Conservation (phyloP, 2,888 invertebrate genomes). For the Lycia hirtaria region DNA sequence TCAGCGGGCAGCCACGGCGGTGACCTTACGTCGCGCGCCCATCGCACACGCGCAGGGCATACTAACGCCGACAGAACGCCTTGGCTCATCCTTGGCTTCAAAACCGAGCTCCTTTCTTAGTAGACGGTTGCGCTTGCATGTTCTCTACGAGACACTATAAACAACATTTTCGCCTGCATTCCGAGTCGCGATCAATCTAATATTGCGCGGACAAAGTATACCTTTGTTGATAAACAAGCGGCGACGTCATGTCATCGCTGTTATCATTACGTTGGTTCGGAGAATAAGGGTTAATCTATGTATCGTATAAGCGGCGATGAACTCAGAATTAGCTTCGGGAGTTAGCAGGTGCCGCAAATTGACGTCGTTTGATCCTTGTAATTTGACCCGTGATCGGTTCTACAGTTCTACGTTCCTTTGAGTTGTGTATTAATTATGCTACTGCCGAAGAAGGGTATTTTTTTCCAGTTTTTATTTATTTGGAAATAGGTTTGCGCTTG, state of each 20-base stretch:
- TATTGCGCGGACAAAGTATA: slow-evolving; percentile 13
- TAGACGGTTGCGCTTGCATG: slow-evolving; percentile 71
- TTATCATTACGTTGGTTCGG: slow-evolving; percentile 31
- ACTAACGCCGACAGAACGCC: slow-evolving; percentile 80
- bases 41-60: slow-evolving; percentile 77
- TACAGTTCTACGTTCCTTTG: slow-evolving; percentile 38
- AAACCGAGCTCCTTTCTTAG: slow-evolving; percentile 84
- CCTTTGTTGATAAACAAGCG: slow-evolving; percentile 29
- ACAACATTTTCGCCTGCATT: slow-evolving; percentile 40
- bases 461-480: too few species aligned
- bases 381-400: slow-evolving; percentile 49
- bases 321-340: slow-evolving; percentile 32
- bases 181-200: slow-evolving; percentile 36
- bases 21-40: slow-evolving; percentile 83
- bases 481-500: too few species aligned
- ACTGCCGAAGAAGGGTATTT: too few species aligned
- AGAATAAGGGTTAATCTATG: slow-evolving; percentile 17
- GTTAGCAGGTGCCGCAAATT: slow-evolving; percentile 41
- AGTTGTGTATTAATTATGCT: too few species aligned
- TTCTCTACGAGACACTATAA: slow-evolving; percentile 62
- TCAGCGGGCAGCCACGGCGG: slow-evolving; percentile 72
- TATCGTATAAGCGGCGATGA: slow-evolving; percentile 20
- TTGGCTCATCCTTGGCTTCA: slow-evolving; percentile 85
- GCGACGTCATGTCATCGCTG: slow-evolving; percentile 26
- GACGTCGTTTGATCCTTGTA: slow-evolving; percentile 50